These are phyloP conservation scores for Deroplatys truncata DNA, from an alignment of 2,888 invertebrate species.

Conservation along the genomic window DNA sequence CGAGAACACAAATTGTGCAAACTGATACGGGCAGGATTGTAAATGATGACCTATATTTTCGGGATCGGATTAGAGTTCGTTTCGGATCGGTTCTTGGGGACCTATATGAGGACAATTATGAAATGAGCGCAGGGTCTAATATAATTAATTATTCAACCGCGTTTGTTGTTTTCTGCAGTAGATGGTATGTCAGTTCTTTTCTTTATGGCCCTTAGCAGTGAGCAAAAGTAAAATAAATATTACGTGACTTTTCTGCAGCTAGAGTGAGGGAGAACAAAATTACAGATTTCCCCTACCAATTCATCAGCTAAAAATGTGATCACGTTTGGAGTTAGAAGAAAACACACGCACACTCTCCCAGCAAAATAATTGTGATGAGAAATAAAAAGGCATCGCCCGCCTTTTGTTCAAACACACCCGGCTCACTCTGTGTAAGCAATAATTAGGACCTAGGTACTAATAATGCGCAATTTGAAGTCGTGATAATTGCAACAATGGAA, in stretches of 20 bases:
- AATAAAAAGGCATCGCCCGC: not conserved
- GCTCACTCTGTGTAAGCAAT: conserved; percentile 3
- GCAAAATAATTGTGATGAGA: conserved; percentile 9
- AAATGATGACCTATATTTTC: too few relatives aligned
- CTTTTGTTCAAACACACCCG: conserved; percentile 26
- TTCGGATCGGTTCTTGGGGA: too few relatives aligned
- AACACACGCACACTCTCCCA: not conserved
- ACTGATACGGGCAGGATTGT: too few relatives aligned
- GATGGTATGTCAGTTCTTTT: not conserved
- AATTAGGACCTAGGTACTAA: not conserved
- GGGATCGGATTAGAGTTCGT: too few relatives aligned
- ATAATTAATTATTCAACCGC: not conserved
- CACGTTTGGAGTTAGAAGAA: not conserved
- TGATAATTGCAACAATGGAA: not conserved
- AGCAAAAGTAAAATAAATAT: conserved; percentile 7
- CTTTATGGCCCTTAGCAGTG: not conserved
- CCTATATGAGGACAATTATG: too few relatives aligned
- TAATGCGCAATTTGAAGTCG: not conserved
- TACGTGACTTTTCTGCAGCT: conserved; percentile 7
- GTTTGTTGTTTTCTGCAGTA: not conserved
- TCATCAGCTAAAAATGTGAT: conserved; percentile 16
- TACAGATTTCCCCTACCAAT: conserved; percentile 15
- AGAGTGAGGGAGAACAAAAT: not conserved
- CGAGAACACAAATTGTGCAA: too few relatives aligned
- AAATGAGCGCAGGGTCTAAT: too few relatives aligned